Evolutionary conservation across 2,888 invertebrate genomes (phyloP).

Genomic region (Abrostola tripartita): DNA sequence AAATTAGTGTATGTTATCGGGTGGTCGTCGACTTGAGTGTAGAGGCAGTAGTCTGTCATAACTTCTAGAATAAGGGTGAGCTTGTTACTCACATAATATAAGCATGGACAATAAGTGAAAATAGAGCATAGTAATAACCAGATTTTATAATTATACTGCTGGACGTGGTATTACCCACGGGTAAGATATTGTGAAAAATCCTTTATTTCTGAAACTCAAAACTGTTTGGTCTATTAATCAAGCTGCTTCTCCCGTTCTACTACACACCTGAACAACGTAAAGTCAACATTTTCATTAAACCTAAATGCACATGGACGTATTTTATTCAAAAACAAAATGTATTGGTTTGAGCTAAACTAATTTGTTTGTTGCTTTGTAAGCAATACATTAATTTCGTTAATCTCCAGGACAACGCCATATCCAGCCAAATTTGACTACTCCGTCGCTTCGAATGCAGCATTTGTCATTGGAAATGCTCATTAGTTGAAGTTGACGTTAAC

Average conservation of each 20-base stretch:
- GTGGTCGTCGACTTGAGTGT: constrained; percentile 61
- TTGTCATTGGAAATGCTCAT: constrained; percentile 84
- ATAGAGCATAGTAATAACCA: constrained; percentile 23
- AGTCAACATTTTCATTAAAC: not conserved
- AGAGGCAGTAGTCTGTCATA: constrained; percentile 71
- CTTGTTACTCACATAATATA: constrained; percentile 57
- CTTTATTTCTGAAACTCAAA: constrained; percentile 16
- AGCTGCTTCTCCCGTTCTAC: not conserved
- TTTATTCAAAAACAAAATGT: not conserved
- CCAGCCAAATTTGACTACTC: constrained; percentile 70
- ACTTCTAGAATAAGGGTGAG: constrained; percentile 63
- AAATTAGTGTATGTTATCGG: constrained; percentile 70
- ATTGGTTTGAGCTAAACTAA: not conserved
- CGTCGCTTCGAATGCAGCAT: constrained; percentile 76
- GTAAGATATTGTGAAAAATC: constrained; percentile 16
- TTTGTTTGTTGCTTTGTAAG: constrained; percentile 14
- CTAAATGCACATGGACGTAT: too few relatives aligned
- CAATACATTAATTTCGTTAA: constrained; percentile 29
- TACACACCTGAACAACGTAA: not conserved
- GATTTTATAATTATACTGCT: constrained; percentile 8
- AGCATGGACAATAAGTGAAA: constrained; percentile 34
- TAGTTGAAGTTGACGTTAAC: constrained; percentile 85
- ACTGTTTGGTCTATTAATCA: constrained; percentile 13
- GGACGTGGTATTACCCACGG: constrained; percentile 22
- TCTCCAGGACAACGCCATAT: constrained; percentile 59